Evolutionary conservation across 2,113 vertebrate genomes (phyloP), one percentile per base, ranked within the genome.

Genomic region (Micronisus gabar): DNA sequence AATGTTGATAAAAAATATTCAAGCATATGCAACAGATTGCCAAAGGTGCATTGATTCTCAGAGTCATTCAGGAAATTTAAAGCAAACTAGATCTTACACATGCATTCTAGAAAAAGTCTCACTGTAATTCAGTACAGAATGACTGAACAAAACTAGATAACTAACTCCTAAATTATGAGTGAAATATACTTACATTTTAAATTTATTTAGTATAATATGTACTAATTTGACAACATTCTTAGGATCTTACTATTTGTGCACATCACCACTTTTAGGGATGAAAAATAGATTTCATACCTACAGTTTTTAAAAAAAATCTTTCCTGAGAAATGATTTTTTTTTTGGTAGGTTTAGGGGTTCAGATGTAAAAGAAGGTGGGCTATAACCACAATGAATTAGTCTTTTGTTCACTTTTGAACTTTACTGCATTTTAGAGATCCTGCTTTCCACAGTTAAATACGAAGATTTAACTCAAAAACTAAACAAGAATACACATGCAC

Each of bases 271-370:
- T 78, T 81, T 63, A 38, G 19, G 16, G 17, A 9, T n/a, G 23
- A 94, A 82, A 67, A 80, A 48, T 5, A 15, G 1, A 12, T 67
- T 61, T 36, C 1, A 58, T 47, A 71, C 2, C 3, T 1, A 13
- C 2, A 8, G 3, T 38, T 41, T 61, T 36, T 5, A 13, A 34
- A 63, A 63, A 59, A 65, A 9, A 6, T 19, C 5, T 66, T 78
- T 76, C 40, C 30, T 62, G 21, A 78, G 72, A 83, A 65, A 1
- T 15, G 9, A 30, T 29, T 10, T 1, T 53, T 3, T 83, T 86
- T 73, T 45, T 32, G 4, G 4, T 47, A 20, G 9, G 0, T 0
- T 21, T 79, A 30, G 2, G 12, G 6, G 1, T 61, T 88, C 15
- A 65, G 32, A 65, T 48, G 47, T 2, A 10, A 6, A 41, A 50